phyloP scores from a whole-genome alignment of 2,113 vertebrate genomes.

The Passer domesticus region DNA sequence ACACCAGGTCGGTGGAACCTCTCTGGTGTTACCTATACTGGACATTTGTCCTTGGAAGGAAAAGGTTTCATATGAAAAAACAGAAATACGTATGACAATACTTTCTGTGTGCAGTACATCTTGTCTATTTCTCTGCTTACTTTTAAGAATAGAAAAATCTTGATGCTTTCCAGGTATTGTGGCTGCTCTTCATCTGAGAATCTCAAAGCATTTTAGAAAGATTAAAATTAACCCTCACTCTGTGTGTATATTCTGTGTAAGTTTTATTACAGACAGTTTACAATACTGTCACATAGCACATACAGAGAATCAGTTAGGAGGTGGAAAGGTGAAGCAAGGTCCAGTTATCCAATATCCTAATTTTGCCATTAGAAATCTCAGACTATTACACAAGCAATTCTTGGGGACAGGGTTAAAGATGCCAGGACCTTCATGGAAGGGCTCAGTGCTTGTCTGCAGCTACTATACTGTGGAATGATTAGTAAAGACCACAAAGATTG shows the following conservation, averaged over 20 bases:
- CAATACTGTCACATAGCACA: not conserved
- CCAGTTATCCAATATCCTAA: not conserved
- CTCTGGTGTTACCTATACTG: not conserved
- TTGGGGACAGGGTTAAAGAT: not conserved
- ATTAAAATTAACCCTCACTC: constrained; percentile 29
- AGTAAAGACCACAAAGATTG: not conserved
- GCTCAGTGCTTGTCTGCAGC: not conserved
- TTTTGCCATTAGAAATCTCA: not conserved
- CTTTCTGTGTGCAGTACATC: not conserved
- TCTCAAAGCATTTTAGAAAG: constrained; percentile 23
- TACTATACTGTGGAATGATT: not conserved
- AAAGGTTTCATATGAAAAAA: not conserved
- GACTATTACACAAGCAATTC: not conserved
- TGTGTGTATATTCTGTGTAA: not conserved
- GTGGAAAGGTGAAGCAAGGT: not conserved
- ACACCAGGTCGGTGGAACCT: not conserved
- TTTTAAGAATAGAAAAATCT: not conserved
- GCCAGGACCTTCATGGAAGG: not conserved
- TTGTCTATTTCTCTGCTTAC: not conserved
- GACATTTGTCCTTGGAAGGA: not conserved
- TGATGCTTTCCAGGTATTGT: constrained; percentile 26
- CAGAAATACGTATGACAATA: not conserved
- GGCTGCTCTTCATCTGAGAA: constrained; percentile 21
- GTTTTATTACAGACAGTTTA: constrained; percentile 6
- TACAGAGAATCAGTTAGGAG: not conserved